A percentile compares a stretch with the other conserved stretches of the same genome.
Conservation (phyloP, 2,797 vertebrate genomes). For the Psittacula derbiana region DNA sequence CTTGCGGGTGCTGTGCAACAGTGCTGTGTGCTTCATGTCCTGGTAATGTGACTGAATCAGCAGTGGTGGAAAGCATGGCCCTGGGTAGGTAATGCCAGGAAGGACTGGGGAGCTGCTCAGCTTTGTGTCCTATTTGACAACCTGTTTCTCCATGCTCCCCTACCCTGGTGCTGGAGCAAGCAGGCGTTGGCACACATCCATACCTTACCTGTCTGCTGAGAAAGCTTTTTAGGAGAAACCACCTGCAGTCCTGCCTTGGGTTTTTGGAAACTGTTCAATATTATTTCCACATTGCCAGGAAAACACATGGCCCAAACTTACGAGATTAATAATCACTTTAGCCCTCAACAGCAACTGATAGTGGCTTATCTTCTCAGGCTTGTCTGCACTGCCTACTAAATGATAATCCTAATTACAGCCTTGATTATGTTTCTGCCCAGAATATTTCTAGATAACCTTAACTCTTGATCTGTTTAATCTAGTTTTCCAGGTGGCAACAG, state of each 20-base stretch:
- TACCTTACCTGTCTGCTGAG: background rate
- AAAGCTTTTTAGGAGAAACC: conserved; percentile 36
- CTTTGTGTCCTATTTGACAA: background rate
- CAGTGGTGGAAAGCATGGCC: background rate
- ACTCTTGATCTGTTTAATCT: conserved; percentile 77
- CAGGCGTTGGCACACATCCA: background rate
- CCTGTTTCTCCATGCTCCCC: background rate
- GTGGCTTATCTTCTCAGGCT: conserved; percentile 64
- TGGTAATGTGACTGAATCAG: background rate
- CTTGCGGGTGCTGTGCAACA: background rate
- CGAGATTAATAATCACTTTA: conserved; percentile 57
- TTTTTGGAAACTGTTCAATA: conserved; percentile 45
- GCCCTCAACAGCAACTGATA: conserved; percentile 58
- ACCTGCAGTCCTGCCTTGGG: background rate
- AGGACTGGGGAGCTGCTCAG: background rate
- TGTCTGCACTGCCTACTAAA: conserved; percentile 55
- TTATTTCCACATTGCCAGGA: conserved; percentile 39
- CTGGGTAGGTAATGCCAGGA: accelerated
- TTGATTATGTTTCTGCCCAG: conserved; percentile 71
- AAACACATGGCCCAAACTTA: conserved; percentile 44
- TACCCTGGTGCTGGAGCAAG: background rate
- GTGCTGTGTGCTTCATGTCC: background rate
- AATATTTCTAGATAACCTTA: conserved; percentile 75
- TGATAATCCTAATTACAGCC: conserved; percentile 70
- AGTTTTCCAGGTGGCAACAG: conserved; percentile 78